Base-by-base conservation (phyloP, 1,140 invertebrate genomes). In the Lysiphlebus fabarum region DNA sequence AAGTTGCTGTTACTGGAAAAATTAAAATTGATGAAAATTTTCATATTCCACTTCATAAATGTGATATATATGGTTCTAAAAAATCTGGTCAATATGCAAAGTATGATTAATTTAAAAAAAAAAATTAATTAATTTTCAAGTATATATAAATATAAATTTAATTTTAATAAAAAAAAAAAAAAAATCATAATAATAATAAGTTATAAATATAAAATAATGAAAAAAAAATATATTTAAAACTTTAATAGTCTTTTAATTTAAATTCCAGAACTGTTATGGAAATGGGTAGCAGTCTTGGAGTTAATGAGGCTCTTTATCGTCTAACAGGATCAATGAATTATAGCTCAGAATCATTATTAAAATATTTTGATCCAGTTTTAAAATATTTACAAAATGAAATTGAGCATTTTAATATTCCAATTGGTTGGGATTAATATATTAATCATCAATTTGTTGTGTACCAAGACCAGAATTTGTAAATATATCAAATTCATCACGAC, bases 11-110 rank as follows among this genome's bases (percentile, higher is more conserved):
- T 2, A 84, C 85, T 50, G 85, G 83, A 6, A 81, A 82, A 5
- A 75, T 79, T 14, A 65, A 45, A 11, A 45, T 71, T 34, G 64
- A 69, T 3, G 62, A 69, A 0, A 69, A 75, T 6, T 73, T 75
- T 5, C 81, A 87, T 44, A 70, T 74, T 41, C 71, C 82, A 3
- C 70, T 90, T 33, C 82, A 89, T 70, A 71, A 80, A 34, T 90
- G 88, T 67, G 88, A 91, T 69, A 85, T 91, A 40, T 89, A 89
- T 67, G 83, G 85, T 7, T 88, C 85, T 0, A 84, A 83, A 63
- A 72, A 80, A 47, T 87, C 85, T 33, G 17, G 17, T 26, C 17
- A 26, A 26, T 26, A 88, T 88, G 6, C 80, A 80, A 53, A 70
- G 81, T 50, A 69, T 88, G 7, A n/a, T n/a, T n/a, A n/a, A n/a